Base-by-base conservation (phyloP, 2,113 vertebrate species). In the Podiceps cristatus region DNA sequence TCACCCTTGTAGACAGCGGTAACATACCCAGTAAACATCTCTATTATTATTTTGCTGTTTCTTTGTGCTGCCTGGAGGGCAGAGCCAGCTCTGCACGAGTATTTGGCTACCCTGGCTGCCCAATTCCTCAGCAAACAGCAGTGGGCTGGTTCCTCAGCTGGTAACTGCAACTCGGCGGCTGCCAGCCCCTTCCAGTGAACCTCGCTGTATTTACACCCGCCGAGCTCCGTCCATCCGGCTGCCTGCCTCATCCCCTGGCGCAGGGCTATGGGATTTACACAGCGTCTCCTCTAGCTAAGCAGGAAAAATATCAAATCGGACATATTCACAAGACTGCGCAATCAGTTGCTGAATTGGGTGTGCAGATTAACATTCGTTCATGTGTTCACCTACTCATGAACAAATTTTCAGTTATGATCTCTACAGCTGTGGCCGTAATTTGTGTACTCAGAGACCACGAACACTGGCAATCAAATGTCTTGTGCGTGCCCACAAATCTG, bases 61-160 rank as follows among this genome's bases (percentile, higher is more conserved):
- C 72, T 95, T 91, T 95, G 94, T 9, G 59, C 37, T 95, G 82
- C 95, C 90, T 58, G 68, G 42, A 91, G 76, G 95, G 68, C 73
- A 91, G 83, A 87, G n/a, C 55, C 83, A 84, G 83, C 47, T 88
- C 31, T 47, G 40, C 2, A 13, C 14, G 58, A 93, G 59, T 9
- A 28, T 78, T 86, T 75, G 79, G 55, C 47, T 95, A 20, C 63
- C 28, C 68, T 62, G 78, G 7, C 19, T 82, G 66, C 74, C 74
- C 71, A 82, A 31, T 88, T 74, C 63, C 66, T 90, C 94, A 93
- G 86, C 73, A 74, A 60, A 94, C 94, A 90, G 37, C 33, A 59
- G 17, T 0, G 31, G 25, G 50, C n/a, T 77, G 75, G 22, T 50
- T 58, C 40, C 55, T 95, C 74, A 37, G 45, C 68, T 58, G 67